Evolutionary conservation across 2,888 invertebrate genomes (phyloP), one percentile per base, ranked within the genome.

Genomic region (Aporophyla lueneburgensis): DNA sequence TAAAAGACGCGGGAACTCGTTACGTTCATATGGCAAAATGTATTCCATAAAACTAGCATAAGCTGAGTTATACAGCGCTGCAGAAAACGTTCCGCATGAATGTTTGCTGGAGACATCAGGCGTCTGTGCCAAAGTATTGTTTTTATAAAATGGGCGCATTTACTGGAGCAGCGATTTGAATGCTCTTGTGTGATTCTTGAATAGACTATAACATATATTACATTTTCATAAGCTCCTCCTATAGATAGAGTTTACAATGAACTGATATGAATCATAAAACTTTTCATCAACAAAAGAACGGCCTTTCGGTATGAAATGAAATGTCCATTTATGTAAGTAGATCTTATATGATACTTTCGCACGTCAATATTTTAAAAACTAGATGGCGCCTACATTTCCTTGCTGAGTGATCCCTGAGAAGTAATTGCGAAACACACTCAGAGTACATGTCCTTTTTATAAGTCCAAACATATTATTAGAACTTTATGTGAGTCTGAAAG

Each of bases 11-110:
- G 87, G 74, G 68, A 54, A 40, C 53, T 76, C 80, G 71, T 86
- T 78, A 86, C 71, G 69, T 72, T 81, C 79, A 69, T 82, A 84
- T 51, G 74, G 51, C 69, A 68, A 81, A 83, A 87, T 82, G 71
- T 84, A 82, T 88, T 81, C 76, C 80, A 85, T 83, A 84, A 78
- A 72, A 81, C 82, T 81, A 84, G 68, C 67, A 68, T 79, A 81
- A 66, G 66, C 70, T 63, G 70, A 84, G 78, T 71, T 74, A 81
- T 71, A 75, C 40, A 40, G 74, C 51, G 72, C 77, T 86, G 76
- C 71, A 78, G 75, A 80, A 73, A 81, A 81, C 78, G 71, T 83
- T 54, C 40, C 21, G 21, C 59, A 67, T 58, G 65, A 77, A 80
- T 70, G 72, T 76, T 67, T 33, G 72, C 56, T 73, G 58, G 74